These are phyloP conservation scores for Scopus umbretta DNA, from an alignment of 2,113 vertebrate species.

Conservation along the genomic window DNA sequence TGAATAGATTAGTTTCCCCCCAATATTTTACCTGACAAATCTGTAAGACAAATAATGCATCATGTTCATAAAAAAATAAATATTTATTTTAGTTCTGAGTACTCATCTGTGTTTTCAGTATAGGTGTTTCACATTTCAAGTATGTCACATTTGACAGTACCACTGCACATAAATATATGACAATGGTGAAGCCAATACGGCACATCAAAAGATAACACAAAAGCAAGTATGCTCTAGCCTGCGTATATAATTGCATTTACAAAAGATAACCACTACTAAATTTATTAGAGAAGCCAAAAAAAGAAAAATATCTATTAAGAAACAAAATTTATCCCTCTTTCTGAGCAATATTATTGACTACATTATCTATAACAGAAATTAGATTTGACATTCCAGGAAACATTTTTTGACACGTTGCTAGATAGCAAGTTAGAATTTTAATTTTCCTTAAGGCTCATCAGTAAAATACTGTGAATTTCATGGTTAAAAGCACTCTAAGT, in stretches of 20 bases:
- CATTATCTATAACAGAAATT: not conserved
- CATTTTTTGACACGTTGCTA: not conserved
- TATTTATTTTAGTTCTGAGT: not conserved
- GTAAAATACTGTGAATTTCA: not conserved
- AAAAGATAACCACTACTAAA: not conserved
- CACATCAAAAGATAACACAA: not conserved
- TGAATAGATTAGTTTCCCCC: not conserved
- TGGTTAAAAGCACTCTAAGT: not conserved
- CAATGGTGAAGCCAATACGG: not conserved
- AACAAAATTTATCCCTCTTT: not conserved
- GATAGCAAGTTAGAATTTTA: not conserved
- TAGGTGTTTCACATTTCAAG: not conserved
- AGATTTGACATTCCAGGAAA: not conserved
- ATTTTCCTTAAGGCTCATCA: not conserved
- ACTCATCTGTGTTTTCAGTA: not conserved
- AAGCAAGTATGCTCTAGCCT: not conserved
- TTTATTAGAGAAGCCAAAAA: not conserved
- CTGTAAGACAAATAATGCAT: not conserved
- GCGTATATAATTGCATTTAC: not conserved
- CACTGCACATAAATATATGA: not conserved
- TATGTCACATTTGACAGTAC: not conserved
- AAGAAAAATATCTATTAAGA: not conserved
- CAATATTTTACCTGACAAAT: not conserved
- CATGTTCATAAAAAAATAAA: not conserved
- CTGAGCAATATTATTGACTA: not conserved